phyloP scores from a whole-genome alignment of 2,888 invertebrate genomes.

The Chloromyia formosa region DNA sequence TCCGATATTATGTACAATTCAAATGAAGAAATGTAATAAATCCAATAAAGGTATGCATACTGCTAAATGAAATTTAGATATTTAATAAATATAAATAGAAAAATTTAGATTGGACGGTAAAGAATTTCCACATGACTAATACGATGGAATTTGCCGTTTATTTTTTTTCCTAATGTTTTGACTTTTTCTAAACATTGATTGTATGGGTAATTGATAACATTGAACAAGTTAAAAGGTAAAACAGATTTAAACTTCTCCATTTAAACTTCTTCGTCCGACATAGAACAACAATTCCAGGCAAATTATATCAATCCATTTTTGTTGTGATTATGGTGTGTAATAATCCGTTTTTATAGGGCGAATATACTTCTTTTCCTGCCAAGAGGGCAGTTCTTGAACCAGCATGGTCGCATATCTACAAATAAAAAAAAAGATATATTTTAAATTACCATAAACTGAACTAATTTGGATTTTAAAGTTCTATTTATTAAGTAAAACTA shows the following conservation, averaged over 20 bases:
- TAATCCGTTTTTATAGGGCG: conserved; percentile 41
- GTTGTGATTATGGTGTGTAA: background rate
- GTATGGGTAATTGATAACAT: background rate
- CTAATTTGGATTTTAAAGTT: no score
- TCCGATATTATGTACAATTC: conserved; percentile 13
- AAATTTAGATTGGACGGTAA: conserved; percentile 33
- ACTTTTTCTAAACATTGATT: background rate
- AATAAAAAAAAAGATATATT: conserved; percentile 54
- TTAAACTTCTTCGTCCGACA: background rate
- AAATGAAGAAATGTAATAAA: background rate
- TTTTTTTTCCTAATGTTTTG: conserved; percentile 4
- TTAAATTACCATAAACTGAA: background rate
- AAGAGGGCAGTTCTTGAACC: conserved; percentile 77
- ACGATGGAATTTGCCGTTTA: conserved; percentile 14
- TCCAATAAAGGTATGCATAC: background rate
- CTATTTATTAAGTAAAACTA: no score
- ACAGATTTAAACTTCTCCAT: background rate
- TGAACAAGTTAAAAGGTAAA: conserved; percentile 3
- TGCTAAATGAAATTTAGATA: conserved; percentile 22
- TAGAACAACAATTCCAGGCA: background rate
- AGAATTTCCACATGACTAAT: conserved; percentile 27
- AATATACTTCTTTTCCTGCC: conserved; percentile 68
- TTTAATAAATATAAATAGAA: conserved; percentile 10
- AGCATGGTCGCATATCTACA: conserved; percentile 72
- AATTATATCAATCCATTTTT: conserved; percentile 1